phyloP scores from a whole-genome alignment of 2,797 vertebrate species.

The Pseudochirops corinnae region DNA sequence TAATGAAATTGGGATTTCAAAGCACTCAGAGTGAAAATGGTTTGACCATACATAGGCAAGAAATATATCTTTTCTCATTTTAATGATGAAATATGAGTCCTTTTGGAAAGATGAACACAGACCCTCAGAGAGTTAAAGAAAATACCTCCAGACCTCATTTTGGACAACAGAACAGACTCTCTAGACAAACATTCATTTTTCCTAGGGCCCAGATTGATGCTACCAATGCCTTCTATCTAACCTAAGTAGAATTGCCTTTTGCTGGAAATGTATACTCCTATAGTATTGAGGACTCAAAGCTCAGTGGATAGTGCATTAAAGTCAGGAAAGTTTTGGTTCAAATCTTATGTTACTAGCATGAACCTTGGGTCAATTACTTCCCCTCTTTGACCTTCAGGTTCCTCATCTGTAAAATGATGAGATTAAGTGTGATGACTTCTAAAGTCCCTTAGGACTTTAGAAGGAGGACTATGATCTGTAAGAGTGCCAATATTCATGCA shows the following conservation, averaged over 20 bases:
- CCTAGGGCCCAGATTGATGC: background rate
- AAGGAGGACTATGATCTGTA: background rate
- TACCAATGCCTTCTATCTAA: background rate
- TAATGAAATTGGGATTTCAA: constrained; percentile 13
- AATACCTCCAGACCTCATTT: background rate
- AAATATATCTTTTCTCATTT: background rate
- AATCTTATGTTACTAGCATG: background rate
- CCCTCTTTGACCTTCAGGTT: background rate
- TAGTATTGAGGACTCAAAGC: background rate
- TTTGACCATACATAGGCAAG: background rate
- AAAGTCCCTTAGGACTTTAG: background rate
- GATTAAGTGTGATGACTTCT: background rate
- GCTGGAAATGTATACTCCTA: background rate
- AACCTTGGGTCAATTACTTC: background rate
- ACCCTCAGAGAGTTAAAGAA: background rate
- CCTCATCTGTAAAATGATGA: background rate
- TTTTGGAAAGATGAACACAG: background rate
- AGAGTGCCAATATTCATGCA: background rate
- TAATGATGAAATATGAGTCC: background rate
- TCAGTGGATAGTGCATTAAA: background rate
- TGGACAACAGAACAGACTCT: background rate
- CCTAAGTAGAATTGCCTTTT: background rate
- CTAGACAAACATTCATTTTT: background rate
- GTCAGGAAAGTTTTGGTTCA: background rate
- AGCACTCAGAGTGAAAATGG: constrained; percentile 1